Evolutionary conservation across 2,888 invertebrate species (phyloP).

Genomic region (Alviniconcha strummeri): DNA sequence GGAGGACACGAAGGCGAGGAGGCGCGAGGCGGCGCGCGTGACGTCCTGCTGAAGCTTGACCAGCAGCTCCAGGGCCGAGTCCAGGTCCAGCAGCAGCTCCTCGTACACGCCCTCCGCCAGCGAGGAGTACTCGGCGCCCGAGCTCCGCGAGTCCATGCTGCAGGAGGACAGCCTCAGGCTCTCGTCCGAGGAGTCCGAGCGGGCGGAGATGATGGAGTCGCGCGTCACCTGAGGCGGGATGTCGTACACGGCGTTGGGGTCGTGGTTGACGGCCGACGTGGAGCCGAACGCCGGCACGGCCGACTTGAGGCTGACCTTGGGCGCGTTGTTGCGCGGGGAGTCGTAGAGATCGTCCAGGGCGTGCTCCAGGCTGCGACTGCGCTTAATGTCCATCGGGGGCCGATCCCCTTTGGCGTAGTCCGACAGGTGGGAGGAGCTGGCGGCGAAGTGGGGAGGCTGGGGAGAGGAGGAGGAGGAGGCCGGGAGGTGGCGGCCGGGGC

Average conservation of each 20-base stretch:
- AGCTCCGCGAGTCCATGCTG: conserved; percentile 52
- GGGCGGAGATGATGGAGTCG: conserved; percentile 65
- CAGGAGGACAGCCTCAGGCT: conserved; percentile 59
- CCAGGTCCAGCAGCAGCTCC: conserved; percentile 82
- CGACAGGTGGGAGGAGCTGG: conserved; percentile 39
- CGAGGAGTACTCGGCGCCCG: conserved; percentile 12
- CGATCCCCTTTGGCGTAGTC: conserved; percentile 23
- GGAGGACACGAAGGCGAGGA: conserved; percentile 76
- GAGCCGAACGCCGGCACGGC: conserved; percentile 28
- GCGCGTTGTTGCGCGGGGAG: conserved; percentile 66
- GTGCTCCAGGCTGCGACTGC: conserved; percentile 54
- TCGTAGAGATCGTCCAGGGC: conserved; percentile 70
- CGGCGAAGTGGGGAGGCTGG: conserved; percentile 49
- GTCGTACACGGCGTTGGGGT: conserved; percentile 67
- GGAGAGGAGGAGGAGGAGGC: conserved; percentile 73
- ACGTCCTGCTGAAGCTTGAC: conserved; percentile 87
- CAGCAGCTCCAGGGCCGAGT: conserved; percentile 85
- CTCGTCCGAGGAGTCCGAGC: conserved; percentile 63
- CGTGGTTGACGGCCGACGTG: conserved; percentile 36
- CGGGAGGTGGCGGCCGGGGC: conserved; percentile 58
- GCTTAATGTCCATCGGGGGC: conserved; percentile 36
- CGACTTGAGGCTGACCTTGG: conserved; percentile 45
- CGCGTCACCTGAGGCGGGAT: conserved; percentile 74
- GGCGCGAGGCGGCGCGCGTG: conserved; percentile 82
- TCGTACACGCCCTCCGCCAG: conserved; percentile 52